Evolutionary conservation across 2,888 invertebrate genomes (phyloP), one percentile per base, ranked within the genome.

Genomic region (Agrilus biguttatus): DNA sequence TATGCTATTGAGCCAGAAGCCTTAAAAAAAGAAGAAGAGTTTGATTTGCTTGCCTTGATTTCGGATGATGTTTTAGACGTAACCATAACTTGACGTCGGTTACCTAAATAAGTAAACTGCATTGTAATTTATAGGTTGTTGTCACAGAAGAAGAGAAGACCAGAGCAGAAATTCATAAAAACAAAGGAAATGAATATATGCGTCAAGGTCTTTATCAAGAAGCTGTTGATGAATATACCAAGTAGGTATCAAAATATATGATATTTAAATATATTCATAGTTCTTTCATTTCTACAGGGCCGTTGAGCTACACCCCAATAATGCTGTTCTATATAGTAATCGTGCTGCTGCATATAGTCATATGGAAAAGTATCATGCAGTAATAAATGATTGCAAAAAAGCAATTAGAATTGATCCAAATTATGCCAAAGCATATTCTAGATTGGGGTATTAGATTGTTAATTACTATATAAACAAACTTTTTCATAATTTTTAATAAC

Each of bases 321-420:
- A 96, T 70, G 84, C 96, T 1, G 89, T 97, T 28, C 97, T 86
- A 68, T 97, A 88, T 65, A 95, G 96, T 65, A 98, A 98, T 63
- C 79, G 97, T 51, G 98, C 97, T 37, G 97, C 97, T 2, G 93
- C 95, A 1, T 83, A 86, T 62, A 93, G 87, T 60, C 90, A 92
- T 60, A 68, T 95, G 50, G 84, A 84, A 39, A 80, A 87, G 57
- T 83, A 90, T 58, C 74, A 80, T 44, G 74, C 78, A 47, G 91
- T 95, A 10, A 83, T 97, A 41, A 78, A 80, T 41, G 97, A 98
- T 67, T 96, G 95, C 63, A 80, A 84, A 54, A 80, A 80, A 37
- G 95, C 98, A 5, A 72, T 98, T 42, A 74, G 78, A 32, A 77
- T 96, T 52, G 93, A 97, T 65, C 83, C 90, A 0, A 77, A 78